Evolutionary conservation across 2,888 invertebrate genomes (phyloP), one percentile per base, ranked within the genome.

Genomic region (Andrena trimmerana): DNA sequence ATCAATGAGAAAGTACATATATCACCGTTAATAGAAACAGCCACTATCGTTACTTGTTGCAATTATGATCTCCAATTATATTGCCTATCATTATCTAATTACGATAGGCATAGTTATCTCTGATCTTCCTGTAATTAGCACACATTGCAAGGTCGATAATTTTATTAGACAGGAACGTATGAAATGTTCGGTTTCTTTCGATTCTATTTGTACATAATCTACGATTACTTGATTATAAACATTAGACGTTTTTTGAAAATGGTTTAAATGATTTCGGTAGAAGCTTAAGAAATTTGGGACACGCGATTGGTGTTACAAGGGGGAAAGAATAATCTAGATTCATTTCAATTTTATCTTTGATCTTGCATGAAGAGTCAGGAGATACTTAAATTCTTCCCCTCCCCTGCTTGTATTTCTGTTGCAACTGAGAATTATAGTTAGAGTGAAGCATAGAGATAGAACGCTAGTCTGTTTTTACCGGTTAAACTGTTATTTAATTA

Each of bases 51-150:
- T 42, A 42, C 4, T 4, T 42, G 16, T 13, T 42, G 42, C 16
- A 42, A 42, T 16, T 42, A 42, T 42, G 42, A 42, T 42, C 3
- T 1, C 42, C 42, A 42, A 42, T 42, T 42, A 42, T 42, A 42
- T 42, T 42, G 4, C 13, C 33, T 8, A 13, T 42, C 13, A 13
- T 42, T 42, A 42, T 42, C 13, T 3, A 13, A 42, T 42, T 42
- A 54, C 24, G 24, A 52, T 10, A 0, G 2, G 10, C 0, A 13
- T 57, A 27, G 27, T 57, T 57, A 10, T 57, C 4, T 24, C 24
- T 24, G 4, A 24, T 2, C 54, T 33, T 33, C 27, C 54, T 36
- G 16, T 69, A 50, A 75, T 60, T 60, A 33, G 59, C 33, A 54
- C 50, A 36, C 27, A 57, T 57, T 68, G 20, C 6, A 33, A 24